phyloP scores from a whole-genome alignment of 2,113 vertebrate genomes.

The Echinops telfairi region DNA sequence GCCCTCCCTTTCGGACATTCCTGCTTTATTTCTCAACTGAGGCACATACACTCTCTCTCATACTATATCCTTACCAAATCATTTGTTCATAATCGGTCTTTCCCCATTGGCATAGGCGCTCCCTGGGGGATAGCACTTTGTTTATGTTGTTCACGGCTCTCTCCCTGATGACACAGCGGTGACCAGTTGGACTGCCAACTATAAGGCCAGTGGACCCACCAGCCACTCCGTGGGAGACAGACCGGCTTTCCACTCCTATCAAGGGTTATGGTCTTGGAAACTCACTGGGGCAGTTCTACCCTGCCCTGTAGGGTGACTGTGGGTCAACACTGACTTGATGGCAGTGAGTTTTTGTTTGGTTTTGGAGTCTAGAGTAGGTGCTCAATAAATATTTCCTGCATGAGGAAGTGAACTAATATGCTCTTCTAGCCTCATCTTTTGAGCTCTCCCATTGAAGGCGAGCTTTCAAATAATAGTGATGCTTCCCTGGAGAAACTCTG shows the following conservation, averaged over 20 bases:
- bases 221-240: too few relatives aligned
- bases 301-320: too few relatives aligned
- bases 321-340: too few relatives aligned
- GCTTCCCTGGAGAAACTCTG: not conserved
- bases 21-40: not conserved
- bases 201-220: too few relatives aligned
- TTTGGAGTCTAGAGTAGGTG: too few relatives aligned
- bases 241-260: too few relatives aligned
- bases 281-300: too few relatives aligned
- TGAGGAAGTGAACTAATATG: not conserved
- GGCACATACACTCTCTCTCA: not conserved
- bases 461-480: constrained; percentile 14
- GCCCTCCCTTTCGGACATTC: not conserved
- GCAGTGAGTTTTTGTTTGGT: too few relatives aligned
- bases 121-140: not conserved
- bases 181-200: too few relatives aligned
- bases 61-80: not conserved
- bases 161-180: not conserved
- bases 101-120: not conserved
- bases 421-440: not conserved
- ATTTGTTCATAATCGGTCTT: not conserved
- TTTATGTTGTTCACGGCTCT: not conserved
- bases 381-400: not conserved
- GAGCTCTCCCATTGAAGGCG: not conserved
- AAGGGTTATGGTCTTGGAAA: too few relatives aligned